Base-by-base conservation (phyloP, 2,113 vertebrate species). In the Oxyruncus cristatus region DNA sequence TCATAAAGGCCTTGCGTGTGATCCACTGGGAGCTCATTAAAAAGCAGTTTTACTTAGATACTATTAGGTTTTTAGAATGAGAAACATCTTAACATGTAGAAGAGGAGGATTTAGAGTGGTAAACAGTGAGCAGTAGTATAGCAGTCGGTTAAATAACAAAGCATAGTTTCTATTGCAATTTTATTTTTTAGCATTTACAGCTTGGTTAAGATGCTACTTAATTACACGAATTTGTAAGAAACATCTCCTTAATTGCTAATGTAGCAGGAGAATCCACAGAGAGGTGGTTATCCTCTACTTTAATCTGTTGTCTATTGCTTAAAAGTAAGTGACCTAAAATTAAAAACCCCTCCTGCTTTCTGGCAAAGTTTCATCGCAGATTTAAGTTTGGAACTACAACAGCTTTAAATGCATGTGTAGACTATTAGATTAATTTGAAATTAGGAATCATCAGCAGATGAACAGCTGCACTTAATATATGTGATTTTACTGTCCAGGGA, bases 21-120 rank as follows among this genome's bases (percentile, higher is more conserved):
- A 71, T 95, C 85, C 93, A 68, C n/a, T 83, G 94, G 93, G 91
- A 97, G 68, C 92, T 97, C 91, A 94, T 95, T 97, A 96, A 78
- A 93, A 92, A 87, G 67, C 52, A 47, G 59, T 91, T 88, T 85
- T 50, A 55, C 83, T 96, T 93, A 90, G 73, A 86, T 93, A 53
- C 68, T 62, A 70, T 91, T 85, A 83, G 49, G 33, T 55, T 94
- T 96, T 82, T 89, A 81, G 68, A 66, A 90, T 88, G 73, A 82
- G 49, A 75, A 87, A 18, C 53, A 85, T 80, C 80, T 80, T 77
- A 82, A 39, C 16, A 9, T 16, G 49, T 73, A 70, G 55, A 87
- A 95, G 18, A 84, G 24, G 30, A 85, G 7, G 46, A 88, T 87
- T 81, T 81, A 85, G 85, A 87, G 33, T 53, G 77, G 61, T 83